Evolutionary conservation across 2,888 invertebrate genomes (phyloP).

Genomic region (Incurvaria masculella): DNA sequence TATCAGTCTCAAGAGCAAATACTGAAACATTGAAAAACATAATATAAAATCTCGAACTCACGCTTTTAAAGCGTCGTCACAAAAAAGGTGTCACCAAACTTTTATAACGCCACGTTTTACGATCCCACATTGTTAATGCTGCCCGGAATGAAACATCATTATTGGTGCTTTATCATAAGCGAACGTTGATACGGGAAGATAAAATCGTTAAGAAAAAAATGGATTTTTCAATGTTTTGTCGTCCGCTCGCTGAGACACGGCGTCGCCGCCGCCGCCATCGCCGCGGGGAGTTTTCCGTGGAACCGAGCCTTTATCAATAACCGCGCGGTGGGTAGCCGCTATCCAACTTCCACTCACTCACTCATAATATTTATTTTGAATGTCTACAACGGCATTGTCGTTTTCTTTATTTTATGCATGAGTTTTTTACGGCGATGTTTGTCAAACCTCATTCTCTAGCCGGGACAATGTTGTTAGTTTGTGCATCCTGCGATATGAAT

Average conservation of each 20-base stretch:
- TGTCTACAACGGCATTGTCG: conserved; percentile 44
- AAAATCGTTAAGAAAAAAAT: conserved; percentile 35
- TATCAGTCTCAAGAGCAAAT: too few species aligned
- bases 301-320: conserved; percentile 17
- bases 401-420: conserved; percentile 34
- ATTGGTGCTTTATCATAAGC: conserved; percentile 52
- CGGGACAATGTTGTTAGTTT: conserved; percentile 47
- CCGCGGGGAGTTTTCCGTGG: conserved; percentile 53
- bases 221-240: conserved; percentile 30
- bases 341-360: conserved; percentile 15
- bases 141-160: conserved; percentile 51
- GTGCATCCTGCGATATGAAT: conserved; percentile 30
- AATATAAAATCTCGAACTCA: background rate
- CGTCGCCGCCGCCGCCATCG: conserved; percentile 42
- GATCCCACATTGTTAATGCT: conserved; percentile 36
- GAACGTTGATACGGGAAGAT: conserved; percentile 46
- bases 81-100: conserved; percentile 18
- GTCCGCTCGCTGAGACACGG: conserved; percentile 31
- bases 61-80: background rate
- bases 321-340: conserved; percentile 29
- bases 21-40: background rate
- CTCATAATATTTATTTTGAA: conserved; percentile 43
- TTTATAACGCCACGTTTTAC: conserved; percentile 10
- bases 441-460: too few species aligned
- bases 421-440: background rate